Conservation (phyloP, 2,113 vertebrate species). For the Trichomycterus rosablanca region DNA sequence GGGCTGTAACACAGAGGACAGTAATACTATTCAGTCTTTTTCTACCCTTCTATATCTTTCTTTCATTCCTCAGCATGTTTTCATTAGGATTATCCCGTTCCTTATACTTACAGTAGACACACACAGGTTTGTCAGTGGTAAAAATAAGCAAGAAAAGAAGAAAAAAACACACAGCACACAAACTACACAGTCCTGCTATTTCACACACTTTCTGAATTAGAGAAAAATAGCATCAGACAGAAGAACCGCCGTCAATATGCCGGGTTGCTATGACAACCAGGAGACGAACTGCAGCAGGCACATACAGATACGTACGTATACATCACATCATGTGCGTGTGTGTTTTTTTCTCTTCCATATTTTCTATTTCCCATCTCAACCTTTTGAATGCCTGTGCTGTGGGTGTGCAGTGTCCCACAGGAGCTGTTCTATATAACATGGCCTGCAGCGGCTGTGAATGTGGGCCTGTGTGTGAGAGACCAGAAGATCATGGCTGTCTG, state of each 20-base stretch:
- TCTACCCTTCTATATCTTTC: background rate
- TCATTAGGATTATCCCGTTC: background rate
- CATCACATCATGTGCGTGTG: too few species aligned
- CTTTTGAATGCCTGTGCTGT: conserved; percentile 35
- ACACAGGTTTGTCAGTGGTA: background rate
- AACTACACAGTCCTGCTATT: conserved; percentile 5
- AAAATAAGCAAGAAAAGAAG: conserved; percentile 14
- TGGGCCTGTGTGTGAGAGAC: conserved; percentile 38
- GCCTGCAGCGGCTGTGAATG: conserved; percentile 49
- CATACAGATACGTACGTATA: conserved; percentile 1
- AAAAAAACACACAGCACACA: background rate
- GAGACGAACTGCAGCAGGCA: conserved; percentile 15
- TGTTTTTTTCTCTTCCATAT: background rate
- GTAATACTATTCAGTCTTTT: conserved; percentile 3
- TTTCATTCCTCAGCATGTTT: background rate
- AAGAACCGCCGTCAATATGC: conserved; percentile 43
- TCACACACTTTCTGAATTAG: background rate
- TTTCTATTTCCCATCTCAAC: conserved; percentile 25
- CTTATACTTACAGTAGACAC: background rate
- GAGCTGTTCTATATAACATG: conserved; percentile 54
- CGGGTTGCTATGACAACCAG: conserved; percentile 60
- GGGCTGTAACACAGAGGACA: conserved; percentile 17
- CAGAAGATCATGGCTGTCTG: conserved; percentile 32
- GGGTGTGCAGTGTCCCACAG: conserved; percentile 41
- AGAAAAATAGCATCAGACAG: conserved; percentile 37